These are phyloP conservation scores for Spisula solida DNA, from an alignment of 2,888 invertebrate species.

Conservation along the genomic window DNA sequence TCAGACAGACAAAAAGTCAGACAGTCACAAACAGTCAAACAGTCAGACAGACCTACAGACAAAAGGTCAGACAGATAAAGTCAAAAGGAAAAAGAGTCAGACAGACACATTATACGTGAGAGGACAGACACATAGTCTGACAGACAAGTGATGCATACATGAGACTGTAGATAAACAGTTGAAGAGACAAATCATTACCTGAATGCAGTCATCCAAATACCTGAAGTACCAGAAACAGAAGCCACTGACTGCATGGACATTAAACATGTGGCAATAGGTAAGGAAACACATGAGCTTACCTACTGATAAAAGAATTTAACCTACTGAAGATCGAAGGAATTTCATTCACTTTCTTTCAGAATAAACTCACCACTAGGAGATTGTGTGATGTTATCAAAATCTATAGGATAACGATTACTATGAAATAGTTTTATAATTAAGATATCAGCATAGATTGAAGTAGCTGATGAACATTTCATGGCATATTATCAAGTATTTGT, in stretches of 20 bases:
- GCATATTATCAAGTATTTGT: constrained; percentile 1
- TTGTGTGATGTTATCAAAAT: not conserved
- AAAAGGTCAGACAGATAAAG: not conserved
- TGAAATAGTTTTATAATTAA: not conserved
- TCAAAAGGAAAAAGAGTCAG: not conserved
- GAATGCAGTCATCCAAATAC: too few relatives aligned
- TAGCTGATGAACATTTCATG: constrained; percentile 14
- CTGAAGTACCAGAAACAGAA: not conserved
- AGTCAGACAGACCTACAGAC: not conserved
- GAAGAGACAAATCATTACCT: not conserved
- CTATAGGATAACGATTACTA: not conserved
- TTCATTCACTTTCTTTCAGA: not conserved
- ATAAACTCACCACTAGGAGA: not conserved
- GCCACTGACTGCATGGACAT: too few relatives aligned
- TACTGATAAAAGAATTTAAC: too few relatives aligned
- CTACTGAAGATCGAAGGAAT: not conserved
- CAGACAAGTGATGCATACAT: not conserved
- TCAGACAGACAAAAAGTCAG: not conserved
- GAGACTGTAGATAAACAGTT: not conserved
- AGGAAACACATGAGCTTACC: constrained; percentile 4
- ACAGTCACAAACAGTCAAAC: not conserved
- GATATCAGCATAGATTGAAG: not conserved
- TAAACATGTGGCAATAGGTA: too few relatives aligned
- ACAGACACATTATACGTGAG: not conserved
- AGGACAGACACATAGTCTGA: not conserved